These are phyloP conservation scores for Tragopan temminckii DNA, from an alignment of 2,797 vertebrate genomes.

Conservation along the genomic window DNA sequence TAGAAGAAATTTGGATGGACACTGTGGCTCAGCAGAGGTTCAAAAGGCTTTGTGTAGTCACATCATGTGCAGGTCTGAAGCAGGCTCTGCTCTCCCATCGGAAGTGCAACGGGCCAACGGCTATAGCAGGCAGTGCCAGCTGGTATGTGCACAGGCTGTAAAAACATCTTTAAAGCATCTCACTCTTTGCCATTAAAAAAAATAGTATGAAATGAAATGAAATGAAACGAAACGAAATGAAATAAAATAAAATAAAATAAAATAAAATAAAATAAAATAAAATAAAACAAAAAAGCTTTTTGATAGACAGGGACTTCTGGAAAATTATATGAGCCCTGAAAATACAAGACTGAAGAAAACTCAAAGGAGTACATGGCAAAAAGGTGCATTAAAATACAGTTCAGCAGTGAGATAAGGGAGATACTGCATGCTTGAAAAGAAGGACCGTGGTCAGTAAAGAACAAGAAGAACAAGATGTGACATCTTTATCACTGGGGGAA, in stretches of 20 bases:
- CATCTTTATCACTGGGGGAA: slow-evolving; percentile 62
- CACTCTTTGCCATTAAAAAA: background rate
- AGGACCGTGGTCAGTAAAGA: background rate
- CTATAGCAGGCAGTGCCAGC: slow-evolving; percentile 38
- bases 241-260: too few relatives aligned
- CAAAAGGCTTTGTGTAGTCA: slow-evolving; percentile 34
- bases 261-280: background rate
- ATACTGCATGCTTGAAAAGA: background rate
- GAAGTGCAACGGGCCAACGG: background rate
- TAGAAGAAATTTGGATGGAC: background rate
- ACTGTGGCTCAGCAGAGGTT: slow-evolving; percentile 27
- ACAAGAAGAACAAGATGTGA: slow-evolving; percentile 22
- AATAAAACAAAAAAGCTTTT: background rate
- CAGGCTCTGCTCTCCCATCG: slow-evolving; percentile 27
- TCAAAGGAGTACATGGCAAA: background rate
- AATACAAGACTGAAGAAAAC: background rate
- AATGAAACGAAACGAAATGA: too few relatives aligned
- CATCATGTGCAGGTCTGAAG: background rate
- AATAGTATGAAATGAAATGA: background rate
- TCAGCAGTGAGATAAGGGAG: background rate
- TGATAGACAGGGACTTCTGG: background rate
- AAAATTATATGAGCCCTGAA: background rate
- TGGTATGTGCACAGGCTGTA: slow-evolving; percentile 16
- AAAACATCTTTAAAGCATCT: slow-evolving; percentile 46
- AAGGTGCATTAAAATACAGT: background rate